phyloP scores from a whole-genome alignment of 1,140 invertebrate species.

The Meteorus sp. region DNA sequence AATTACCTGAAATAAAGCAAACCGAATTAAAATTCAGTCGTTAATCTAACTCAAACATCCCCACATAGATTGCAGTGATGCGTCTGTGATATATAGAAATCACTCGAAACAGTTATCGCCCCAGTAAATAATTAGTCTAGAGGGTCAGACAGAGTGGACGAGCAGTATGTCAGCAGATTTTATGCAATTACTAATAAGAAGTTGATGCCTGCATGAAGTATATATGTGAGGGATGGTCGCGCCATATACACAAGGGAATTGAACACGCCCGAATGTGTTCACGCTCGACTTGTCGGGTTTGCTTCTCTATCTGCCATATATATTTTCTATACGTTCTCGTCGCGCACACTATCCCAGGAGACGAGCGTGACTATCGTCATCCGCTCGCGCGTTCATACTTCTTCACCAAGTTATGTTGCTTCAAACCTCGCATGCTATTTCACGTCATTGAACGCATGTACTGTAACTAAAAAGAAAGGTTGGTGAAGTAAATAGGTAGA shows the following conservation, averaged over 20 bases:
- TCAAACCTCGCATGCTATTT: conserved; percentile 13
- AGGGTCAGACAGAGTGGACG: conserved; percentile 2
- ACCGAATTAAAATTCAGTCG: no score
- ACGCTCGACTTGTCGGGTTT: conserved; percentile 25
- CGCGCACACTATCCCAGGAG: conserved; percentile 43
- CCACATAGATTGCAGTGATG: no score
- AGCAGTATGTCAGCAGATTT: conserved; percentile 54
- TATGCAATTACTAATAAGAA: conserved; percentile 49
- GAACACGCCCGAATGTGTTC: conserved; percentile 46
- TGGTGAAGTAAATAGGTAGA: no score
- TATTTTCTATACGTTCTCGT: no score
- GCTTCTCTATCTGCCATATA: no score
- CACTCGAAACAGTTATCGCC: no score
- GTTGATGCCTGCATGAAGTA: neutral
- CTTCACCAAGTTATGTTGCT: conserved; percentile 13
- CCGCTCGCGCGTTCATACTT: conserved; percentile 26
- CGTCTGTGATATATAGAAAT: neutral
- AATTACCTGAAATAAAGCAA: no score
- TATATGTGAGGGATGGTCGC: conserved; percentile 10
- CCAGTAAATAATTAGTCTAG: conserved; percentile 37
- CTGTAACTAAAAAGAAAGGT: no score
- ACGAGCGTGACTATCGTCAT: conserved; percentile 57
- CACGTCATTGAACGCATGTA: no score
- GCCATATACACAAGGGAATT: conserved; percentile 40
- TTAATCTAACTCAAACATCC: no score